Conservation (phyloP, 2,113 vertebrate genomes). For the Cromileptes altivelis region DNA sequence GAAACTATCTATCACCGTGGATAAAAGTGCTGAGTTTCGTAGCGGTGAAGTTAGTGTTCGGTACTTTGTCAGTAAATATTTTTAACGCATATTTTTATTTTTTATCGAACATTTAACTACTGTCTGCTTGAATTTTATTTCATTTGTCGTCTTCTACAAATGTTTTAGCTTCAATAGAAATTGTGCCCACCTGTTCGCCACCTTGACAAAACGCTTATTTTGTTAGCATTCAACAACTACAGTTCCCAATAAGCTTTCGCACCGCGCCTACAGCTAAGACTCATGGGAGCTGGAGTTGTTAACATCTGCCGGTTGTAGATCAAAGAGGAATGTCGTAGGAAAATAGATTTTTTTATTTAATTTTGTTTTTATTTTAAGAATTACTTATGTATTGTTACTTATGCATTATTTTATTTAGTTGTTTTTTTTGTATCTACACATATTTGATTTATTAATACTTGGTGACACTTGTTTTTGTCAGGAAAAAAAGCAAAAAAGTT, state of each 20-base stretch:
- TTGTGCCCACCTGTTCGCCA: background rate
- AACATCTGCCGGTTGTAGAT: too few species aligned
- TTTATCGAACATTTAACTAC: background rate
- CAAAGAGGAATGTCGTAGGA: too few species aligned
- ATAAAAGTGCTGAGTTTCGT: background rate
- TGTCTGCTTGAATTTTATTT: background rate
- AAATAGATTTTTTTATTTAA: too few species aligned
- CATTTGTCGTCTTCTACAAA: background rate
- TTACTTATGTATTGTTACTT: too few species aligned
- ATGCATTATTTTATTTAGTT: too few species aligned
- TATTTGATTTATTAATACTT: too few species aligned
- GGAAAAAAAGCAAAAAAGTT: too few species aligned
- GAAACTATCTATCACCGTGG: too few species aligned
- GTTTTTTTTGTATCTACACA: too few species aligned
- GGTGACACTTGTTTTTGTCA: too few species aligned
- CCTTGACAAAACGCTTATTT: background rate
- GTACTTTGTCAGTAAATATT: background rate
- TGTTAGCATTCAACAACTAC: background rate
- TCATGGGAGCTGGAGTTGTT: constrained; percentile 34
- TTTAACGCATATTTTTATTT: background rate
- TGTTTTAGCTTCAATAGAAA: background rate
- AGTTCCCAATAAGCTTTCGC: background rate
- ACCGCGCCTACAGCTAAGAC: background rate
- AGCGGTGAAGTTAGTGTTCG: background rate
- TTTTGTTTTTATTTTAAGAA: too few species aligned